phyloP scores from a whole-genome alignment of 2,888 invertebrate species.

The Ectemnius lituratus region DNA sequence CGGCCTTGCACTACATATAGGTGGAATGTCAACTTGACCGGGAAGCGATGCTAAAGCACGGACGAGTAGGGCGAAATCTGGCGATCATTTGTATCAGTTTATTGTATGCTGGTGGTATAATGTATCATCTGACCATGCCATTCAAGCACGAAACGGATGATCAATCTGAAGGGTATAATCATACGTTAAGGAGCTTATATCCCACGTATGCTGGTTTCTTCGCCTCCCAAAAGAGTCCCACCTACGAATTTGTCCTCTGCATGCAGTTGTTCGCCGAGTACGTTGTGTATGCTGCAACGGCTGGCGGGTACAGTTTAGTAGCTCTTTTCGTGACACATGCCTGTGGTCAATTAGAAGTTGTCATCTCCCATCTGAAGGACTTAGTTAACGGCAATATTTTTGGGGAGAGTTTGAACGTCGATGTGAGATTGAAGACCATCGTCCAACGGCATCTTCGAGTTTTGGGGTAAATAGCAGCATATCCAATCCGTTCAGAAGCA shows the following conservation, averaged over 20 bases:
- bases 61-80: conserved; percentile 55
- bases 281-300: conserved; percentile 44
- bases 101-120: conserved; percentile 48
- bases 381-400: no score
- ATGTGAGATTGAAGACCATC: conserved; percentile 32
- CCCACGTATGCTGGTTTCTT: conserved; percentile 47
- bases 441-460: conserved; percentile 45
- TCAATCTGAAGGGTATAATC: no score
- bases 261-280: conserved; percentile 46
- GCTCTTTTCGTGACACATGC: conserved; percentile 59
- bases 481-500: no score
- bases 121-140: no score
- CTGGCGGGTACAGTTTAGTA: conserved; percentile 52
- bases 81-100: conserved; percentile 43
- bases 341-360: conserved; percentile 57
- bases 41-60: conserved; percentile 58
- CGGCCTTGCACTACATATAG: conserved; percentile 21
- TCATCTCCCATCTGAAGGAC: conserved; percentile 28
- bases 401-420: not conserved
- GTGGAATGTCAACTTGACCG: conserved; percentile 42
- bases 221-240: conserved; percentile 50
- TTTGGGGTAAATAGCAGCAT: conserved; percentile 11
- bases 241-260: conserved; percentile 59
- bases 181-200: conserved; percentile 43
- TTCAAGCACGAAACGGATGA: no score